Evolutionary conservation across 2,888 invertebrate species (phyloP), one percentile per base, ranked within the genome.

Genomic region (Drosophila setosimentum): DNA sequence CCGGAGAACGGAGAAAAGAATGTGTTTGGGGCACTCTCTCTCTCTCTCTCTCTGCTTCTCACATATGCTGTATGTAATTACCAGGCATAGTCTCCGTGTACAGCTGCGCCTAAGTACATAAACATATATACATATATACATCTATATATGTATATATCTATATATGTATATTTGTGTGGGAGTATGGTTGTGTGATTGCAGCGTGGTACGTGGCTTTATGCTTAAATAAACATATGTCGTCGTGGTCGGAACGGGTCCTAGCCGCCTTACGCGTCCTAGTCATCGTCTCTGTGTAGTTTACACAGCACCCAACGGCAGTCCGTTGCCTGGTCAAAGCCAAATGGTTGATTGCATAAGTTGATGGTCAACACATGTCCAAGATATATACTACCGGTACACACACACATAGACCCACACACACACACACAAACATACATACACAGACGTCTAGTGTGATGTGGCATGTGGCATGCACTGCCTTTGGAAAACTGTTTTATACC

Each of bases 321-420:
- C 77, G 81, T 84, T 70, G 73, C 65, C 79, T 80, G 87, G 82
- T 86, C 87, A 87, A 82, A 89, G 87, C 89, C 89, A 88, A 85
- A 83, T 89, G 85, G 85, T 87, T 87, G 87, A 87, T 87, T 87
- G 89, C 89, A 89, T 89, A 87, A 87, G 87, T 87, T 87, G 87
- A 87, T 87, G 87, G 89, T 82, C 87, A 87, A 87, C 87, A 89
- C 89, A 89, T 87, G 87, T 87, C 87, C 85, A 75, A 87, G 83
- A 82, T 87, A 83, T 83, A 80, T 80, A 78, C 66, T 78, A 62
- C 59, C 72, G 78, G 79, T 81, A 82, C 60, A 73, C 57, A 33
- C 33, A 40, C 40, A 40, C 40, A n/a, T 18, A 40, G 18, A 40
- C 37, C 8, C 18, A 37, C 37, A 18, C 58, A 7, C 3, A 21